phyloP scores from a whole-genome alignment of 2,888 invertebrate genomes.

The Sepioteuthis lessoniana region DNA sequence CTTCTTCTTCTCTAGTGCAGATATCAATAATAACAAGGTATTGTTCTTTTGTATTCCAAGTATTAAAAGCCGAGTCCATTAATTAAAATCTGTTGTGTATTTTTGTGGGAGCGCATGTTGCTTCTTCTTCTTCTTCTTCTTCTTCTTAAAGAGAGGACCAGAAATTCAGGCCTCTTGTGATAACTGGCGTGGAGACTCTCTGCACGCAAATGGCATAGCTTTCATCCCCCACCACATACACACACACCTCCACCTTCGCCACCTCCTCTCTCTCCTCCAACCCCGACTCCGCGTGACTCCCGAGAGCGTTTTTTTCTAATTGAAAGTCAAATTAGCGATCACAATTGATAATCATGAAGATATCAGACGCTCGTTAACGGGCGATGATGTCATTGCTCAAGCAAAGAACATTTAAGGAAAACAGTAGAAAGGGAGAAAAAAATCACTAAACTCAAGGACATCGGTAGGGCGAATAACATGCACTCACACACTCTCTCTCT shows the following conservation, averaged over 20 bases:
- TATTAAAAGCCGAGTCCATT: background rate
- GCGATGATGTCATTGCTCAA: background rate
- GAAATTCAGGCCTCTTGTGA: no score
- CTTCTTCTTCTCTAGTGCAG: background rate
- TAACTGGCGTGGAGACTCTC: no score
- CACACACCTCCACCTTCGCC: no score
- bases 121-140: background rate
- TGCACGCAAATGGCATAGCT: no score
- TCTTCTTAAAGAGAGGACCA: background rate
- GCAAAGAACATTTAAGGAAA: background rate
- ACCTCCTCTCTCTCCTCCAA: no score
- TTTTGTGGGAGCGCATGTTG: background rate
- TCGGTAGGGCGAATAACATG: no score
- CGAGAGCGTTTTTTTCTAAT: background rate
- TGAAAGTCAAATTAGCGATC: slow-evolving; percentile 23
- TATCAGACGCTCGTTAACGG: background rate
- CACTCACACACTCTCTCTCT: no score
- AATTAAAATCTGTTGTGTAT: slow-evolving; percentile 4
- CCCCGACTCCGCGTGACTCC: background rate
- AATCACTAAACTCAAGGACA: no score
- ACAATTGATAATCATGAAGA: slow-evolving; percentile 23
- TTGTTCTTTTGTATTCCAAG: background rate
- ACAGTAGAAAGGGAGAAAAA: no score
- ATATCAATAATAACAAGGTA: background rate
- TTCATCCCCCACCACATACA: no score